Base-by-base conservation (phyloP, 2,888 invertebrate genomes). In the Leptodirus hochenwartii region DNA sequence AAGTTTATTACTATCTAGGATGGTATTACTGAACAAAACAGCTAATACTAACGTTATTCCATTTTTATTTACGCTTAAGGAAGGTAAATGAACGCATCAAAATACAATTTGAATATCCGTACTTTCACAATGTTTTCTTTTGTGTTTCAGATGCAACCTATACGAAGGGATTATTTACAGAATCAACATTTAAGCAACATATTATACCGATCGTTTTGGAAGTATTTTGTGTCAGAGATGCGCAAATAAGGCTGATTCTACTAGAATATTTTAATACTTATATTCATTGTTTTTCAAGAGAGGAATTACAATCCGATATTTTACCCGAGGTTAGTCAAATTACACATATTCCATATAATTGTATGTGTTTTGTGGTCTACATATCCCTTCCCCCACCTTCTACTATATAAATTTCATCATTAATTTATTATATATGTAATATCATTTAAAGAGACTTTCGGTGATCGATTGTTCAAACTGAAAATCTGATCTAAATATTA, bases 181-280 rank as follows among this genome's bases (percentile, higher is more conserved):
- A 69, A 24, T 54, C 61, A 33, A 66, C 70, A 3, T 88, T 80
- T 48, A 71, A 69, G 43, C 68, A 67, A 41, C 69, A 73, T 53
- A 58, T 91, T 15, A 67, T 81, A 41, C 88, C 78, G 29, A 73
- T 71, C 56, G 53, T 84, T 20, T 56, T 80, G 39, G 74, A 79
- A 46, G 69, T 84, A 51, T 87, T 90, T 58, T 71, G 75, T 42
- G 79, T 91, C 3, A 67, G 81, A 39, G 90, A 91, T 51, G 69
- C 72, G 24, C 81, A 87, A 54, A 75, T 82, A 29, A 67, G 90
- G 34, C 62, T 79, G 39, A 61, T 85, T 25, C 58, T 91, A 12
- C 57, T 91, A 22, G 66, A 68, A 30, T 76, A 87, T 52, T 84
- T 91, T 45, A 64, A 68, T 29, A 66, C 70, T 37, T 90, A 73